These are phyloP conservation scores for Stichodactyla helianthus DNA, from an alignment of 64 coral and sea anemone species.

Conservation along the genomic window DNA sequence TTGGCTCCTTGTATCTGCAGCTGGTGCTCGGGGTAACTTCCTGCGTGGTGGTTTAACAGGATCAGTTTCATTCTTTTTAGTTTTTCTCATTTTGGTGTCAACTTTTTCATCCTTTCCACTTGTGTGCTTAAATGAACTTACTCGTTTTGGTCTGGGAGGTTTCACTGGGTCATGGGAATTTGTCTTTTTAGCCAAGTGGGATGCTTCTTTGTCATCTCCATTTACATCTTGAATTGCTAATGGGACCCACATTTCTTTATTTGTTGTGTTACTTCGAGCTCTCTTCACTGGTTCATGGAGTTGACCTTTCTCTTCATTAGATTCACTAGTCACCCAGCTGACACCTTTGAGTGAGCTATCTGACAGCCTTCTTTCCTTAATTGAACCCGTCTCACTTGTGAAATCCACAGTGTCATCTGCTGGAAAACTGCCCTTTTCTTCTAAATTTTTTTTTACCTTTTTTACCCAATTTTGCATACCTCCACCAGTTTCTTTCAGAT, in stretches of 20 bases:
- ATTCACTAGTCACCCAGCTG: constrained; percentile 9
- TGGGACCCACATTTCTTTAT: constrained; percentile 46
- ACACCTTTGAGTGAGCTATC: constrained; percentile 16
- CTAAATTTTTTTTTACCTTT: neutral
- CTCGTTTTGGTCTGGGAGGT: constrained; percentile 30
- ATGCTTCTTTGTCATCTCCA: neutral
- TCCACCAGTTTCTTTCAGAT: neutral
- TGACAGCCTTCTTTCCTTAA: constrained; percentile 16
- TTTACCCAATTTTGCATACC: neutral
- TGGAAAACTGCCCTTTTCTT: neutral
- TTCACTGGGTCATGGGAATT: constrained; percentile 12
- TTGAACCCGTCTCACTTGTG: neutral
- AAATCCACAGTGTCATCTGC: neutral
- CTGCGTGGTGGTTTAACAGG: constrained; percentile 40
- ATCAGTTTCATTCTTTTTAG: constrained; percentile 22
- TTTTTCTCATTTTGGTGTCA: neutral
- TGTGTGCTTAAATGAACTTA: constrained; percentile 6
- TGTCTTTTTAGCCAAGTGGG: neutral
- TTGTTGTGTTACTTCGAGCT: constrained; percentile 19
- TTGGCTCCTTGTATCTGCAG: neutral
- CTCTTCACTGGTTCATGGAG: neutral
- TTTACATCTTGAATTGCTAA: constrained; percentile 1
- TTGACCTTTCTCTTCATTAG: neutral
- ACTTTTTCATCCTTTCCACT: constrained; percentile 21
- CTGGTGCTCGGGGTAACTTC: constrained; percentile 24